Conservation (phyloP, 2,113 vertebrate species). For the Brienomyrus longianalis region DNA sequence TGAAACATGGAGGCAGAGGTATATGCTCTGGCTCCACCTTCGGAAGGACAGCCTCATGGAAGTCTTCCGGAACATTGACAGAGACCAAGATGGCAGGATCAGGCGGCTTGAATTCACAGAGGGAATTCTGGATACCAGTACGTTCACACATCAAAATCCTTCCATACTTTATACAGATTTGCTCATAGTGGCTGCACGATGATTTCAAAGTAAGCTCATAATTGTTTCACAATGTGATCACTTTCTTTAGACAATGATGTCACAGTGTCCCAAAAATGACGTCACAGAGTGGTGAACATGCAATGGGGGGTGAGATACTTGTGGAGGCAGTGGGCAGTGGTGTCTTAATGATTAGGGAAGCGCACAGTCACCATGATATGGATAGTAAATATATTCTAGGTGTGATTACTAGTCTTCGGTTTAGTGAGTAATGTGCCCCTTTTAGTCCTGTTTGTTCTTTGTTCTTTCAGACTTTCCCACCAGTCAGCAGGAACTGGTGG, state of each 20-base stretch:
- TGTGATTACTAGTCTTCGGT: neutral
- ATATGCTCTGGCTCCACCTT: constrained; percentile 99
- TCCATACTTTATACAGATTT: neutral
- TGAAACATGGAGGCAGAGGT: constrained; percentile 95
- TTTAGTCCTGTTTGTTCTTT: neutral
- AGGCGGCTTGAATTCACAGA: constrained; percentile 96
- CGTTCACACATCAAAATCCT: constrained; percentile 31
- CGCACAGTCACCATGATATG: neutral
- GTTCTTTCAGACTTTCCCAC: constrained; percentile 82
- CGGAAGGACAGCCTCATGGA: constrained; percentile 98
- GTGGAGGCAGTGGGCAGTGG: no score
- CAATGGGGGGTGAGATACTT: neutral
- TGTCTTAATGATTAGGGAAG: no score
- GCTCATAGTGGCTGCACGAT: neutral
- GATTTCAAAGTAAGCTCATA: neutral
- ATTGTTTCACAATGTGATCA: neutral
- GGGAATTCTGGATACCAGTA: constrained; percentile 93
- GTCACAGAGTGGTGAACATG: neutral
- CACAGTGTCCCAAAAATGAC: neutral
- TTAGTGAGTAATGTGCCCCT: neutral
- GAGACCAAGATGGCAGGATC: constrained; percentile 96
- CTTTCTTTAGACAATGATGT: neutral
- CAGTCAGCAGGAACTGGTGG: constrained; percentile 89
- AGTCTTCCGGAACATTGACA: constrained; percentile 96
- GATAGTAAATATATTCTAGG: neutral